A percentile compares a stretch with the other conserved stretches of the same genome.
Conservation (phyloP, 2,797 vertebrate genomes). For the Dryobates pubescens region DNA sequence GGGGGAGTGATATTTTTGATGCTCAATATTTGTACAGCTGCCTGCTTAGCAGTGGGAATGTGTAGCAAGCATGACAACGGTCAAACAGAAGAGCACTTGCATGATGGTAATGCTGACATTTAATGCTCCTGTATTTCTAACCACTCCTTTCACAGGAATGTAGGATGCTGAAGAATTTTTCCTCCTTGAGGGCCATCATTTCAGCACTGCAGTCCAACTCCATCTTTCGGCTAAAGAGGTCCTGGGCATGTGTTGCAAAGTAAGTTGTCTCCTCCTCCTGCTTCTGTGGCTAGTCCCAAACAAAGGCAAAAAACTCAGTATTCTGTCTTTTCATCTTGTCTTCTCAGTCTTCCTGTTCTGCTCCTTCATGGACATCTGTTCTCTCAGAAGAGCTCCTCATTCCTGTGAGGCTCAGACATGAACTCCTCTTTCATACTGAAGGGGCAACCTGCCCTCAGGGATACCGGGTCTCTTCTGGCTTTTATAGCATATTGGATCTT, state of each 20-base stretch:
- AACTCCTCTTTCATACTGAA: neutral
- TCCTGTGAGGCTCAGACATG: neutral
- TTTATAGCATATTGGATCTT: neutral
- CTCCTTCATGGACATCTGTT: neutral
- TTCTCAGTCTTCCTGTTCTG: neutral
- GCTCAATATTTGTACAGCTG: conserved; percentile 76
- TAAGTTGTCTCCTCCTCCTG: conserved; percentile 73
- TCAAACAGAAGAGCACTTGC: conserved; percentile 55
- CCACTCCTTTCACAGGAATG: conserved; percentile 85
- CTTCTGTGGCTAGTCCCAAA: neutral
- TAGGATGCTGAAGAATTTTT: conserved; percentile 95
- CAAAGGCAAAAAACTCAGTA: neutral
- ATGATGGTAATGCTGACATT: conserved; percentile 46
- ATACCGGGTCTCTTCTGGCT: neutral
- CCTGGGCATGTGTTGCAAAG: conserved; percentile 91
- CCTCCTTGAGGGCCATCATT: conserved; percentile 93
- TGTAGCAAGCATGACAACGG: conserved; percentile 55
- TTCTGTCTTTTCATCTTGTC: neutral
- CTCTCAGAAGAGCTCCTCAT: neutral
- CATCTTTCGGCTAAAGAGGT: conserved; percentile 91
- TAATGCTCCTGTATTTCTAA: conserved; percentile 67
- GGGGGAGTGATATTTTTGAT: conserved; percentile 54
- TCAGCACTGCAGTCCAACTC: conserved; percentile 94
- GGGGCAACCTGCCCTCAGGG: neutral
- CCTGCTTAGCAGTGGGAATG: conserved; percentile 61